Evolutionary conservation across 1,140 invertebrate species (phyloP), one percentile per base, ranked within the genome.

Genomic region (Dendroctonus ponderosae): DNA sequence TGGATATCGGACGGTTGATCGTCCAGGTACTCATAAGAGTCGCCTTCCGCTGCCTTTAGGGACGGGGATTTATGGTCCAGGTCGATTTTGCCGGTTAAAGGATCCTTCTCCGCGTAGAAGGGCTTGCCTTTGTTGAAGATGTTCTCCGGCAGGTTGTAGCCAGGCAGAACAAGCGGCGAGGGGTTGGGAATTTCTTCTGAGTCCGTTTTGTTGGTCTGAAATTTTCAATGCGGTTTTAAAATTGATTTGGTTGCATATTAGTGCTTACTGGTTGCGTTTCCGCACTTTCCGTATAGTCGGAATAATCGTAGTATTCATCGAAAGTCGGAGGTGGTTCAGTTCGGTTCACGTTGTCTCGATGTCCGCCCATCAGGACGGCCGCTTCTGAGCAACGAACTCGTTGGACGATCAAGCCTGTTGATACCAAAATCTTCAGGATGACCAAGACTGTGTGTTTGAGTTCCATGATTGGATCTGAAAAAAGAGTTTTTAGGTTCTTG

Each of bases 71-170:
- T 85, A 14, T 82, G 82, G 57, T 82, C 84, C 49, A 88, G 87
- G 67, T 87, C 85, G 39, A 87, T 80, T 66, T 84, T 80, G 5
- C 87, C 87, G 0, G 87, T 88, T 11, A 87, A 77, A 0, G 87
- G 85, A 78, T 89, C 87, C 69, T 87, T 87, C 44, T 87, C 85
- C 0, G 87, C 74, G 51, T 87, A 87, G 72, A 89, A 89, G 0
- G 88, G 87, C 68, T 87, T 87, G 26, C 88, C 88, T 58, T 86
- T 83, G 70, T 89, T 88, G 71, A 89, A 87, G 15, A 79, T 74
- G 44, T 74, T 77, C 43, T 77, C 77, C 14, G 78, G 78, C 6
- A 79, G 69, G 66, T 78, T 79, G 53, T 79, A 79, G 7, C 78
- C 78, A 7, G 77, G 74, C 5, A 77, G 51, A 7, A 79, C 73